These are phyloP conservation scores for Lucifuga dentata DNA, from an alignment of 2,113 vertebrate genomes.

Conservation along the genomic window DNA sequence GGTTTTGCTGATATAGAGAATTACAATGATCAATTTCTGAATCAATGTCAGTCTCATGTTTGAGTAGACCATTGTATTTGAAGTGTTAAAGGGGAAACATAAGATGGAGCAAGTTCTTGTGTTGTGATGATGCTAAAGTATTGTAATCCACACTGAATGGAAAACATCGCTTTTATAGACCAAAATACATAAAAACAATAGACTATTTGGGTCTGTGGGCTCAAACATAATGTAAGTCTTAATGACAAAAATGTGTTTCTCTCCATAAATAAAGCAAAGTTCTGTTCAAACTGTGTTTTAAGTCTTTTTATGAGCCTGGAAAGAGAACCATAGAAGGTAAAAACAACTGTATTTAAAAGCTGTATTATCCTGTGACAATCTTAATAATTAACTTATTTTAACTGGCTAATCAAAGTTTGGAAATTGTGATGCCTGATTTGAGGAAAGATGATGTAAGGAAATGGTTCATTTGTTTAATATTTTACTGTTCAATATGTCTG, in stretches of 20 bases:
- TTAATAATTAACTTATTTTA: not conserved
- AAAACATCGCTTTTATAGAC: slow-evolving; percentile 80
- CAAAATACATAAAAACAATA: slow-evolving; percentile 74
- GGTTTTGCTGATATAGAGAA: slow-evolving; percentile 61
- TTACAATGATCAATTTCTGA: slow-evolving; percentile 66
- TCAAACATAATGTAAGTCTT: slow-evolving; percentile 90
- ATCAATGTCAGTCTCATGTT: slow-evolving; percentile 65
- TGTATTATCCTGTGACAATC: not conserved
- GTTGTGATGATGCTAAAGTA: slow-evolving; percentile 77
- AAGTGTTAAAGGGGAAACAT: slow-evolving; percentile 65
- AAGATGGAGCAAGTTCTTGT: slow-evolving; percentile 68
- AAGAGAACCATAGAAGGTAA: not conserved
- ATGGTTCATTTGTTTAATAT: not conserved
- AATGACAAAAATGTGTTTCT: slow-evolving; percentile 87
- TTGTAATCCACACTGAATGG: slow-evolving; percentile 80
- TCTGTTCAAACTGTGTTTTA: slow-evolving; percentile 69
- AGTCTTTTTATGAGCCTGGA: slow-evolving; percentile 8
- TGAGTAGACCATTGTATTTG: slow-evolving; percentile 50
- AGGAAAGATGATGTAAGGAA: not conserved
- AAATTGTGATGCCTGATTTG: not conserved
- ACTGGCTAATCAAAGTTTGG: not conserved
- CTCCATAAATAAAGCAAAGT: slow-evolving; percentile 82
- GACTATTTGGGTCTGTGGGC: slow-evolving; percentile 85
- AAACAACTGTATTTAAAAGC: not conserved
- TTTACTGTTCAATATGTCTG: no score